Percentiles rank a stretch among this genome's conserved stretches.
phyloP scores from a whole-genome alignment of 1,140 invertebrate genomes.

The Cotesia typhae region DNA sequence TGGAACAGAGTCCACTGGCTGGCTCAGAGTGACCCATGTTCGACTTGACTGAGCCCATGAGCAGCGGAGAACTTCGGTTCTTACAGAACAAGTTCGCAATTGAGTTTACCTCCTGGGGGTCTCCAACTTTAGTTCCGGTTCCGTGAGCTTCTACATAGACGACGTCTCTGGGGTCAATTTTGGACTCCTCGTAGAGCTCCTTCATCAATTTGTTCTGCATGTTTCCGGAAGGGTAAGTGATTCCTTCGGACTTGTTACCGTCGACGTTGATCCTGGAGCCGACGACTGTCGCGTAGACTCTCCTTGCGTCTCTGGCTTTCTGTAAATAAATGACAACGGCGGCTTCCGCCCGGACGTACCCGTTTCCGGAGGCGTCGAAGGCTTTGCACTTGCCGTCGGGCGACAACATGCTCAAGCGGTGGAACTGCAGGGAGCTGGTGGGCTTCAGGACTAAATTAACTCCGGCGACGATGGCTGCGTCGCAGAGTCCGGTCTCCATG shows the following conservation, averaged over 20 bases:
- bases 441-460: conserved; percentile 87
- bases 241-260: conserved; percentile 87
- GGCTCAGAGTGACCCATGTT: conserved; percentile 98
- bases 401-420: conserved; percentile 89
- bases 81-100: conserved; percentile 93
- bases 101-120: conserved; percentile 95
- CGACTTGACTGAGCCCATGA: conserved; percentile 95
- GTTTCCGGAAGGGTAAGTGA: conserved; percentile 88
- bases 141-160: conserved; percentile 95
- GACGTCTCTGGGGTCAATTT: conserved; percentile 83
- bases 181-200: conserved; percentile 84
- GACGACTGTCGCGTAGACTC: conserved; percentile 87
- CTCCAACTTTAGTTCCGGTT: conserved; percentile 93
- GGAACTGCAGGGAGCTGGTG: conserved; percentile 89
- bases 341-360: conserved; percentile 92
- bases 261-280: conserved; percentile 90
- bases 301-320: conserved; percentile 75
- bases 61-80: conserved; percentile 78
- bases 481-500: conserved; percentile 86
- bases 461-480: conserved; percentile 92
- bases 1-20: conserved; percentile 88
- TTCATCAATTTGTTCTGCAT: conserved; percentile 88
- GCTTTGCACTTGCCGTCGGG: conserved; percentile 90
- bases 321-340: conserved; percentile 84
- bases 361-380: conserved; percentile 89